Conservation (phyloP, 2,113 vertebrate genomes). For the Corythoichthys haematopterus region DNA sequence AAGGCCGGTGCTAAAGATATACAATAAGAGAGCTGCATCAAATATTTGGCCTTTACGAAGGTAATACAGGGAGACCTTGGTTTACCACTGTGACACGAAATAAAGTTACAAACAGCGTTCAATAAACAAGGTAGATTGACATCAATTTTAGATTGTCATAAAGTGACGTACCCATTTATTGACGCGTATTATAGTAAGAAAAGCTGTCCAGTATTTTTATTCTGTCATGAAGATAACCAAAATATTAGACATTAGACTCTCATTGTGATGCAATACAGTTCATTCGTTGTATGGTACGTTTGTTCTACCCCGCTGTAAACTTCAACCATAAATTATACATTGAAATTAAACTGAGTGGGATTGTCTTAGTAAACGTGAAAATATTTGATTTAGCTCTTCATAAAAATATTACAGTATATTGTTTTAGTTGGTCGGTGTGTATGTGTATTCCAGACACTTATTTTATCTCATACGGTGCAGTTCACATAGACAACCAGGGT, state of each 20-base stretch:
- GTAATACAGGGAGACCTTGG: neutral
- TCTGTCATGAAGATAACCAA: neutral
- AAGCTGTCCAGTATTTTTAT: neutral
- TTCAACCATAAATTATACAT: neutral
- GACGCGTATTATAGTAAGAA: neutral
- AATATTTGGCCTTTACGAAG: neutral
- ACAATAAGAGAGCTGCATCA: neutral
- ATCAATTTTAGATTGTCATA: neutral
- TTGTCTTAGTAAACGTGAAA: neutral
- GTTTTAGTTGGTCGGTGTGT: neutral
- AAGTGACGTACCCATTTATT: neutral
- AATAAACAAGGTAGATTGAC: neutral
- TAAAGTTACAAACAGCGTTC: neutral
- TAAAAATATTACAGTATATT: neutral
- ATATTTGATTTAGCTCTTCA: slow-evolving; percentile 2
- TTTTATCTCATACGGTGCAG: slow-evolving; percentile 18
- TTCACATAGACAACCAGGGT: neutral
- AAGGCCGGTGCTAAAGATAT: neutral
- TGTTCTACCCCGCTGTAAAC: neutral
- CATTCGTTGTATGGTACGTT: no score
- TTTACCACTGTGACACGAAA: neutral
- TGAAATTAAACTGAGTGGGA: neutral
- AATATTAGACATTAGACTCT: neutral
- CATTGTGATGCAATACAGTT: neutral
- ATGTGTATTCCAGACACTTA: neutral